Conservation (phyloP, 2,797 vertebrate genomes). For the Malacoraja senta region DNA sequence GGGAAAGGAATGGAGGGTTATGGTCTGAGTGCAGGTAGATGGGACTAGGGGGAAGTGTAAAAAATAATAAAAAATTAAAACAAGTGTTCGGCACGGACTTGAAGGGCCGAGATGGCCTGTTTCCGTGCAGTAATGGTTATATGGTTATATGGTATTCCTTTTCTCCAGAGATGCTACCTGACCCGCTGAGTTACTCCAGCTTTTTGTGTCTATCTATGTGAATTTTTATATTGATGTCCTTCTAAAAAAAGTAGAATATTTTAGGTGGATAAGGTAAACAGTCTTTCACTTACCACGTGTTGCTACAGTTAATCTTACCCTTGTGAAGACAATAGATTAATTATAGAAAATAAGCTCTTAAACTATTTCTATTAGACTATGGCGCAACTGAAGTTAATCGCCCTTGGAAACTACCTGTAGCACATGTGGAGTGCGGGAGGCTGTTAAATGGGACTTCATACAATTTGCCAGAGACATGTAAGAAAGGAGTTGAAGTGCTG, state of each 20-base stretch:
- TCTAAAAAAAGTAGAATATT: background rate
- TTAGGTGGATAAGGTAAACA: background rate
- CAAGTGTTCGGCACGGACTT: too few species aligned
- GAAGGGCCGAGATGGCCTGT: too few species aligned
- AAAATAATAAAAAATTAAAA: too few species aligned
- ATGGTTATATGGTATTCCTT: too few species aligned
- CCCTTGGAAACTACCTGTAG: background rate
- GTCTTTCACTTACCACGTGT: background rate
- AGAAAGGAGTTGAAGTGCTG: too few species aligned
- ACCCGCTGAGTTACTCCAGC: too few species aligned
- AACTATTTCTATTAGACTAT: background rate
- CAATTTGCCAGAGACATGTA: background rate
- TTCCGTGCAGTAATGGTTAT: too few species aligned
- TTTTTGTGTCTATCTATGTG: background rate
- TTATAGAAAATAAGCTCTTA: background rate
- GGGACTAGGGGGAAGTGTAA: too few species aligned
- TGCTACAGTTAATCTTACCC: background rate
- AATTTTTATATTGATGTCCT: background rate
- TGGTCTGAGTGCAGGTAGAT: too few species aligned
- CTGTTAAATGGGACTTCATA: background rate
- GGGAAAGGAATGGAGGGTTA: too few species aligned
- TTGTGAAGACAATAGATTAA: background rate
- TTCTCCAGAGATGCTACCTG: too few species aligned
- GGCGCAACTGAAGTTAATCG: background rate
- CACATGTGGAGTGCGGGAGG: background rate